Evolutionary conservation across 1,140 invertebrate species (phyloP).

Genomic region (Kradibia gibbosae): DNA sequence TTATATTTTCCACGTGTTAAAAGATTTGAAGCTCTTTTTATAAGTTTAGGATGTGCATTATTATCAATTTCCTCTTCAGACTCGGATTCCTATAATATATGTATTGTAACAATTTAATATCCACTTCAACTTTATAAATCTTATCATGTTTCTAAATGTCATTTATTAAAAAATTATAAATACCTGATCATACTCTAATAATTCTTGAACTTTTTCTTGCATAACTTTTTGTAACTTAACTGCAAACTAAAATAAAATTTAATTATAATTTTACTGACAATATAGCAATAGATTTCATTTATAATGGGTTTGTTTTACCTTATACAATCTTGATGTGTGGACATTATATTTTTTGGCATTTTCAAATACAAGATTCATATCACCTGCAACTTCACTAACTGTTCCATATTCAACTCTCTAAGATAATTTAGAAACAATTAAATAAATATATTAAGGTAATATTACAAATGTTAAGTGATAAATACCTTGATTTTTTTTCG

Average conservation of each 20-base stretch:
- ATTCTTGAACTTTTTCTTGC: conserved; percentile 88
- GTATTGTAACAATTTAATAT: conserved; percentile 32
- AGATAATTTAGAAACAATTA: conserved; percentile 54
- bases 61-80: conserved; percentile 73
- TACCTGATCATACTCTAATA: conserved; percentile 84
- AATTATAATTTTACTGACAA: conserved; percentile 55
- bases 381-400: conserved; percentile 91
- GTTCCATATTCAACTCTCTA: conserved; percentile 87
- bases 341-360: conserved; percentile 97
- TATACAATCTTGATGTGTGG: conserved; percentile 89
- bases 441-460: conserved; percentile 33
- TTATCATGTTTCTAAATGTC: too few species aligned
- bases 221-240: conserved; percentile 87
- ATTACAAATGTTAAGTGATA: conserved; percentile 28
- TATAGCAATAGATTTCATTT: conserved; percentile 50
- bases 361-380: conserved; percentile 98
- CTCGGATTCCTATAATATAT: conserved; percentile 70
- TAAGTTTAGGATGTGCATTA: conserved; percentile 67
- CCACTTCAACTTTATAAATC: background rate
- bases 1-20: conserved; percentile 75
- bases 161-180: conserved; percentile 49
- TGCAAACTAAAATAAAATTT: conserved; percentile 76
- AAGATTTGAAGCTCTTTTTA: conserved; percentile 73
- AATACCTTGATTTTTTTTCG: conserved; percentile 88
- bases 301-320: conserved; percentile 72